Percentiles rank a stretch among this genome's conserved stretches.
Evolutionary conservation across 2,888 invertebrate species (phyloP).

Genomic region (Chrysopilus asiliformis): DNA sequence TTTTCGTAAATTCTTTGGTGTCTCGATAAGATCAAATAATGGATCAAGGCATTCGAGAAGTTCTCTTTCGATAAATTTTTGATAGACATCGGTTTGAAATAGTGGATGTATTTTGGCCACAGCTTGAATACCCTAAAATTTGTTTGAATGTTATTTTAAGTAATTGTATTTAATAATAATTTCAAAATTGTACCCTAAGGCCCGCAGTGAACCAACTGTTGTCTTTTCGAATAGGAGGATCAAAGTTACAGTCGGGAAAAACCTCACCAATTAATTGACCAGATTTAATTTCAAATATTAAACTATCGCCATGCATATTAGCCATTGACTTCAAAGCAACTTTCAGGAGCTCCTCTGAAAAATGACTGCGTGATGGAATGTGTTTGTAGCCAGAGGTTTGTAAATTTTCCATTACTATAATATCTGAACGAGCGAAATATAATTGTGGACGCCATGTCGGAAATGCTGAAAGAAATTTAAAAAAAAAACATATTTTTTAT

Average conservation of each 20-base stretch:
- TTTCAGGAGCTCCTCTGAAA: neutral
- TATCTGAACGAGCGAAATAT: conserved; percentile 1
- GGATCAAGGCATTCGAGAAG: conserved; percentile 19
- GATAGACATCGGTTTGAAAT: conserved; percentile 20
- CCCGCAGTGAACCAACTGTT: conserved; percentile 8
- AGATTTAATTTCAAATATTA: conserved; percentile 19
- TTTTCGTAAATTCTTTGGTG: conserved; percentile 30
- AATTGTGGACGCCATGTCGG: conserved; percentile 8
- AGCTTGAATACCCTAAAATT: neutral
- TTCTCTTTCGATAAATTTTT: conserved; percentile 20
- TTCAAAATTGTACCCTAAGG: conserved; percentile 5
- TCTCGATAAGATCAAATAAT: conserved; percentile 19
- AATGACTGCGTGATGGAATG: neutral
- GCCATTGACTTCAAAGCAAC: conserved; percentile 1
- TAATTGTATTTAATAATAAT: neutral
- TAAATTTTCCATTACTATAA: conserved; percentile 4
- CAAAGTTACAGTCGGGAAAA: conserved; percentile 1
- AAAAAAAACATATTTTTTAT: no score
- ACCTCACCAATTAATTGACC: conserved; percentile 4
- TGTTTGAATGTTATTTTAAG: neutral
- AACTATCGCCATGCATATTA: conserved; percentile 2
- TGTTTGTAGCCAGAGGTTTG: neutral
- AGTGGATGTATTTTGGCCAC: conserved; percentile 23
- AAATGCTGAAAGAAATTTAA: no score
- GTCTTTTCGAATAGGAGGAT: neutral